phyloP scores from a whole-genome alignment of 2,888 invertebrate species.

The Sminthurinus aureus region DNA sequence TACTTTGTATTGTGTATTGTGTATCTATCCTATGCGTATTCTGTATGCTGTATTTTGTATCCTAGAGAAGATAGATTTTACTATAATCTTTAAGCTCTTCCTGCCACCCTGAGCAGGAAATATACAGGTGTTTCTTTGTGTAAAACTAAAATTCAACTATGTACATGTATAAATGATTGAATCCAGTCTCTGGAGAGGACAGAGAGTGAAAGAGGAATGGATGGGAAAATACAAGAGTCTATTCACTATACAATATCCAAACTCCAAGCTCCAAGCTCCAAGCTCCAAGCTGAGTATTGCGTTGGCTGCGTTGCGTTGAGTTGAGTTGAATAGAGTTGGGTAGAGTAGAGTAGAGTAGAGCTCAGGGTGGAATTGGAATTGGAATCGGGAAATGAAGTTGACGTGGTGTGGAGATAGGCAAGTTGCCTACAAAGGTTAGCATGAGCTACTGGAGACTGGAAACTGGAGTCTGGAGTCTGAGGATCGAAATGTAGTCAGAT shows the following conservation, averaged over 20 bases:
- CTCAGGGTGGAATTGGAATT: background rate
- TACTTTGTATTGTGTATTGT: too few species aligned
- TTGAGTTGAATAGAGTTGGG: too few species aligned
- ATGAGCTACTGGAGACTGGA: constrained; percentile 37
- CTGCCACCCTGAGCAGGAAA: background rate
- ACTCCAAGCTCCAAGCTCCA: too few species aligned
- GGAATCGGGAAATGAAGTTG: constrained; percentile 22
- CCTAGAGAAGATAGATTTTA: too few species aligned
- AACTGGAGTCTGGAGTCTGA: constrained; percentile 35
- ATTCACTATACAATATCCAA: too few species aligned
- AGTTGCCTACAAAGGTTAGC: constrained; percentile 13
- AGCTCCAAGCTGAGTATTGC: background rate
- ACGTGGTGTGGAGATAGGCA: constrained; percentile 14
- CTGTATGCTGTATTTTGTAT: too few species aligned
- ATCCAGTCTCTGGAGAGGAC: background rate
- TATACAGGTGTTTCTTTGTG: background rate
- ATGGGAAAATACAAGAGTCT: too few species aligned
- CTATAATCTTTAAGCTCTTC: too few species aligned
- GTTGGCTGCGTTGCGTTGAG: background rate
- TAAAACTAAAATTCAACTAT: background rate
- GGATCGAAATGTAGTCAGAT: constrained; percentile 38
- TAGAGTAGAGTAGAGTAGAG: too few species aligned
- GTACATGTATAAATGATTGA: background rate
- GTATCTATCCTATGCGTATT: too few species aligned
- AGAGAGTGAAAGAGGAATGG: background rate